Evolutionary conservation across 1,140 invertebrate species (phyloP), one percentile per base, ranked within the genome.

Genomic region (Phenacoccus solenopsis): DNA sequence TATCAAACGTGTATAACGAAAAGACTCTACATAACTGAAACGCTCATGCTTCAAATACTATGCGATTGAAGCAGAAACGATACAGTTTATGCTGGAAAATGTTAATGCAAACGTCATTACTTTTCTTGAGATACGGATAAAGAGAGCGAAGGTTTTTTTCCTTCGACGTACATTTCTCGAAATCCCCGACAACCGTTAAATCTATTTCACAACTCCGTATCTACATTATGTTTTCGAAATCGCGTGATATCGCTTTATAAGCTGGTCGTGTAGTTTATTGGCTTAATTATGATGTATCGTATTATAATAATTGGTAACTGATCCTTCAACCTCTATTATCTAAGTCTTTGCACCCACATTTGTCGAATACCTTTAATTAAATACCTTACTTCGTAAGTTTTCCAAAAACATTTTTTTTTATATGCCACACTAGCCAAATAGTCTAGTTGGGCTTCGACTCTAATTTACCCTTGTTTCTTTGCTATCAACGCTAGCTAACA

Each of bases 101-200:
- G 38, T 49, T 49, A 49, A 49, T 49, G 38, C 38, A 49, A n/a
- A 49, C 38, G 38, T 49, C 38, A 49, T 49, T 49, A 49, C 38
- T 32, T 32, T 5, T 32, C 30, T 5, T 32, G 5, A 7, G 30
- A 13, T 32, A 32, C 30, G 30, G 30, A 32, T 32, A 13, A 32
- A 49, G 13, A 49, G 20, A 49, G 38, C 38, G 38, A 49, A n/a
- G 3, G 38, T n/a, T 49, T 49, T 10, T 49, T 49, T 49, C 38
- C 12, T 5, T 9, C 3, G 12, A 49, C 20, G 16, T n/a, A 49
- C 38, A 49, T 49, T 49, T 49, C 20, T 49, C 38, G 20, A 49
- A 49, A 49, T 49, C 38, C n/a, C 20, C 38, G 38, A 49, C 38
- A 49, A 49, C 38, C 38, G 20, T 49, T 49, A 49, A 49, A 49